Percentiles rank a stretch among this genome's conserved stretches.
Evolutionary conservation across 2,797 vertebrate genomes (phyloP).

Genomic region (Bucorvus abyssinicus): DNA sequence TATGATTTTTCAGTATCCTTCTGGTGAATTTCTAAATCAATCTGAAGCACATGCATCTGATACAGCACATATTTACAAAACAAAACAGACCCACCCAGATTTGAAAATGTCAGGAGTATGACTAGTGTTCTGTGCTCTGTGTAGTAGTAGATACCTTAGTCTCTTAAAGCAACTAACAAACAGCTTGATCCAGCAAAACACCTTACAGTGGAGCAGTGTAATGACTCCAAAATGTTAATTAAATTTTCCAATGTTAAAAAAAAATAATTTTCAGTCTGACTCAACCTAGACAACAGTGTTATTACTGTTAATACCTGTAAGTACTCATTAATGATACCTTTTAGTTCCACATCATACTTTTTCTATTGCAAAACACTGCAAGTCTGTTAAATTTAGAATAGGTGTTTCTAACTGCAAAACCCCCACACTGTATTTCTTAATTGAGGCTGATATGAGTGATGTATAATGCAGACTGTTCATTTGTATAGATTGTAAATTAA

Average conservation of each 20-base stretch:
- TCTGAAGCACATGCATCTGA: not conserved
- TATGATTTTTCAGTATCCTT: constrained; percentile 11
- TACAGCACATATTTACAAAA: not conserved
- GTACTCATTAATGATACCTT: constrained; percentile 24
- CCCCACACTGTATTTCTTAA: not conserved
- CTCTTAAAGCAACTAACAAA: constrained; percentile 43
- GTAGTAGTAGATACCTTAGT: not conserved
- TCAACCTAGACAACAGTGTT: not conserved
- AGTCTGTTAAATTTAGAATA: constrained; percentile 21
- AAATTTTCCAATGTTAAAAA: constrained; percentile 28
- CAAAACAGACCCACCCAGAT: not conserved
- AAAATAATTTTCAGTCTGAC: not conserved
- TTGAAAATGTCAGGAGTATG: constrained; percentile 7
- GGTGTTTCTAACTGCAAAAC: constrained; percentile 22
- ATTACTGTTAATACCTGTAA: not conserved
- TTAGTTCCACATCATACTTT: constrained; percentile 20
- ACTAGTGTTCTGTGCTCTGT: not conserved
- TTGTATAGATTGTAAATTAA: not conserved
- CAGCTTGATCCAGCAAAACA: constrained; percentile 55
- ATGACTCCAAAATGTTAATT: constrained; percentile 57
- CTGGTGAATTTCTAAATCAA: not conserved
- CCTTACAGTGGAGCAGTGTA: not conserved
- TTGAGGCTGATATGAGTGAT: not conserved
- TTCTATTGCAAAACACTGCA: constrained; percentile 2
- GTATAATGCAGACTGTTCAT: not conserved